Conservation (phyloP, 2,113 vertebrate species). For the Herpailurus yagouaroundi region DNA sequence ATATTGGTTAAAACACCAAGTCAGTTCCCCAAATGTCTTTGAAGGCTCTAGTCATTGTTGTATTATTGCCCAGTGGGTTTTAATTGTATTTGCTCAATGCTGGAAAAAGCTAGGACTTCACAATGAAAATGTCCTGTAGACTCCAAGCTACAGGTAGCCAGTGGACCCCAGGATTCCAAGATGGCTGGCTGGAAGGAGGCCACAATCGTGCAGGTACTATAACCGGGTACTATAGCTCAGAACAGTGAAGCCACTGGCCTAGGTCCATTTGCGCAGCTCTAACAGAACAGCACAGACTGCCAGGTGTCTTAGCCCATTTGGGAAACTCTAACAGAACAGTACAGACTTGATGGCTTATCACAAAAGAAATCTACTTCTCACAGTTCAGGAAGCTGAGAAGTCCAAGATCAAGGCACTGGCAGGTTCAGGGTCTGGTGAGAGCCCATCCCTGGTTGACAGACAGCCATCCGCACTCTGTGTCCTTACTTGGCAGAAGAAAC, state of each 20-base stretch:
- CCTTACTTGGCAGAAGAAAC: background rate
- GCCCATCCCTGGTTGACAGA: background rate
- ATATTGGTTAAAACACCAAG: conserved; percentile 53
- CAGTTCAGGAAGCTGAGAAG: background rate
- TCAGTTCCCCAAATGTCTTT: conserved; percentile 4
- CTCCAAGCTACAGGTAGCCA: background rate
- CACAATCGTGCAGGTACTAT: background rate
- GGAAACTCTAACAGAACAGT: background rate
- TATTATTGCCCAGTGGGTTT: background rate
- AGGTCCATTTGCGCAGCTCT: background rate
- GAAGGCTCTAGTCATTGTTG: background rate
- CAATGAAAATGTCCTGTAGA: background rate
- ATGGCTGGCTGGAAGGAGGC: fast-evolving
- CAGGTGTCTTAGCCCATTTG: background rate
- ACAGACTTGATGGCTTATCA: too few relatives aligned
- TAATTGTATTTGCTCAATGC: conserved; percentile 45
- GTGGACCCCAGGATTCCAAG: background rate
- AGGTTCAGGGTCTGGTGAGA: background rate
- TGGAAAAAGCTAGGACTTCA: background rate
- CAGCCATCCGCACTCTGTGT: background rate
- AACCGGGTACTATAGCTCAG: background rate
- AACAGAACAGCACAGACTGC: background rate
- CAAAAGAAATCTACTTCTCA: background rate
- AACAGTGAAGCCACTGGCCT: background rate
- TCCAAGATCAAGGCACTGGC: background rate